Conservation (phyloP, 1,140 invertebrate species). For the Pseudachorutes palmiensis region DNA sequence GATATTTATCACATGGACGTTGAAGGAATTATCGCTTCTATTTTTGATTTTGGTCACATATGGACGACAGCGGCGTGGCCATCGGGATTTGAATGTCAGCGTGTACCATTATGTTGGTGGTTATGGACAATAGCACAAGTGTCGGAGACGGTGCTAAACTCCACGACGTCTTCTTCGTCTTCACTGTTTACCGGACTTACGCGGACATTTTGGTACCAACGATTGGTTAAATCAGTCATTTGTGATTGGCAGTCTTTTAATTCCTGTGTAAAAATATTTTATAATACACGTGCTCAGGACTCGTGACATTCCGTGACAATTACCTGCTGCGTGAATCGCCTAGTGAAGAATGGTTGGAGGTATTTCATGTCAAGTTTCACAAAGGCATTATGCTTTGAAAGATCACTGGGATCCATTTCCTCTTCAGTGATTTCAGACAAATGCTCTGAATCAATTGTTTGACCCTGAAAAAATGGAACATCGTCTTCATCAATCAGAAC, state of each 20-base stretch:
- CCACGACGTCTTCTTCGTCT: constrained; percentile 45
- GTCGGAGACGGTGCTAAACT: background rate
- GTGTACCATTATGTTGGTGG: background rate
- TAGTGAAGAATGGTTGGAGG: constrained; percentile 89
- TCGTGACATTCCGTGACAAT: background rate
- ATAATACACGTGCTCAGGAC: background rate
- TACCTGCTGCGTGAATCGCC: constrained; percentile 83
- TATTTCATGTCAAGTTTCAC: constrained; percentile 84
- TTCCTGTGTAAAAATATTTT: constrained; percentile 62
- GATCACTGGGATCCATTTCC: constrained; percentile 67
- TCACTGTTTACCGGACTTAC: constrained; percentile 67
- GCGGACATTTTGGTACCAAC: constrained; percentile 91
- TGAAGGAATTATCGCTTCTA: too few relatives aligned
- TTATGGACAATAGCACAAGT: background rate
- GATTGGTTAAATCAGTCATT: constrained; percentile 90
- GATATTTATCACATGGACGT: too few relatives aligned
- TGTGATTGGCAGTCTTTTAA: constrained; percentile 88
- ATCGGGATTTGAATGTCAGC: too few relatives aligned
- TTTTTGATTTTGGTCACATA: too few relatives aligned
- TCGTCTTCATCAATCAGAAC: too few relatives aligned
- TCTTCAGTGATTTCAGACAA: constrained; percentile 91
- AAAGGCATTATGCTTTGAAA: constrained; percentile 66
- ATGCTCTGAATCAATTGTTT: constrained; percentile 91
- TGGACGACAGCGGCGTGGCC: too few relatives aligned
- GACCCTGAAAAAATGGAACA: constrained; percentile 58